A percentile compares a stretch with the other conserved stretches of the same genome.
phyloP scores from a whole-genome alignment of 2,888 invertebrate genomes.

The Aspidiotus destructor region DNA sequence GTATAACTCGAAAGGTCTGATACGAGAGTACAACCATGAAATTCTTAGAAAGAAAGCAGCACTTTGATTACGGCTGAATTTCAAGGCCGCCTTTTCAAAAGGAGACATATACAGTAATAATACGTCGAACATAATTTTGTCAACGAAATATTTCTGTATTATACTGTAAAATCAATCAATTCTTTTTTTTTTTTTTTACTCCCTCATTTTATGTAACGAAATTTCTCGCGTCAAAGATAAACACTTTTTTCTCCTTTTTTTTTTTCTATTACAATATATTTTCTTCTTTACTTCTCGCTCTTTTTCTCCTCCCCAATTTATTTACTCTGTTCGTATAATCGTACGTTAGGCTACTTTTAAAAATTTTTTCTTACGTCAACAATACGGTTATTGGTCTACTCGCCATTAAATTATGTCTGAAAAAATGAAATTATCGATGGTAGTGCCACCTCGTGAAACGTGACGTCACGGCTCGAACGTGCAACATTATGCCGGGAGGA shows the following conservation, averaged over 20 bases:
- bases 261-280: neutral
- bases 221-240: no score
- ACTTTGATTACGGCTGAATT: constrained; percentile 33
- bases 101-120: no score
- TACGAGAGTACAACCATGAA: constrained; percentile 13
- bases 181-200: neutral
- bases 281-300: neutral
- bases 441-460: constrained; percentile 15
- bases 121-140: neutral
- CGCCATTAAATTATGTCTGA: constrained; percentile 19
- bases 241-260: neutral
- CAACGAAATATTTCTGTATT: neutral
- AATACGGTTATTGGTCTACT: neutral
- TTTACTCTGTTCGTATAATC: no score
- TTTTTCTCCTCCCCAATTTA: no score
- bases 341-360: no score
- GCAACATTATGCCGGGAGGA: constrained; percentile 73
- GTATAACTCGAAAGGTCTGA: neutral
- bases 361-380: no score
- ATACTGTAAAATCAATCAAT: neutral
- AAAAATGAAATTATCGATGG: constrained; percentile 28
- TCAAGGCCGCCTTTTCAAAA: neutral
- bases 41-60: constrained; percentile 17
- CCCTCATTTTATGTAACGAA: no score
- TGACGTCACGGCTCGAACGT: constrained; percentile 28